Conservation (phyloP, 1,140 invertebrate genomes). For the Phthorimaea operculella region DNA sequence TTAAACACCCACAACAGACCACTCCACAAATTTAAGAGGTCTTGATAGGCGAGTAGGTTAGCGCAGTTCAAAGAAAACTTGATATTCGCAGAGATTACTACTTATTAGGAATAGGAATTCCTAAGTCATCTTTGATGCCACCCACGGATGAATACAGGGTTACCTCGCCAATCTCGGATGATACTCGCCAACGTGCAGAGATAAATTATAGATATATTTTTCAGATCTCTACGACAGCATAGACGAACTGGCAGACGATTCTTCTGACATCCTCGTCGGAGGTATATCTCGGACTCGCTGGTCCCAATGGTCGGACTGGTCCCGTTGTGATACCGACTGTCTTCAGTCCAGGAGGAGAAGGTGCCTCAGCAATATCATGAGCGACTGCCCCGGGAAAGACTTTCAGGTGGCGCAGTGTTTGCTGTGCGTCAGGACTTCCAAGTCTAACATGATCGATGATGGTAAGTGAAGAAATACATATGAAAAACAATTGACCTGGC, state of each 20-base stretch:
- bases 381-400: conserved; percentile 51
- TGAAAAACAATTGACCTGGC: too few relatives aligned
- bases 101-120: too few relatives aligned
- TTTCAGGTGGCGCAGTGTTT: conserved; percentile 56
- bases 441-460: conserved; percentile 45
- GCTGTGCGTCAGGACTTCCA: conserved; percentile 53
- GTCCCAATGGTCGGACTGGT: conserved; percentile 91
- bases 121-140: too few relatives aligned
- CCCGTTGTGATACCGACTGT: conserved; percentile 86
- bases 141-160: too few relatives aligned
- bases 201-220: conserved; percentile 14
- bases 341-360: conserved; percentile 80
- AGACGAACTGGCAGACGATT: conserved; percentile 54
- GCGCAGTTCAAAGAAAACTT: too few relatives aligned
- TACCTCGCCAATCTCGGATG: too few relatives aligned
- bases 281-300: conserved; percentile 65
- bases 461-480: conserved; percentile 30
- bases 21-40: too few relatives aligned
- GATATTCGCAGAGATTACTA: too few relatives aligned
- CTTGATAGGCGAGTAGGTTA: too few relatives aligned
- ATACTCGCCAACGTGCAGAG: too few relatives aligned
- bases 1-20: too few relatives aligned
- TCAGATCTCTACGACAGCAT: conserved; percentile 54
- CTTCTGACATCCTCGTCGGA: conserved; percentile 50
- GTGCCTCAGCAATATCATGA: conserved; percentile 74